phyloP scores from a whole-genome alignment of 1,140 invertebrate genomes.

The Saccostrea glomerata region DNA sequence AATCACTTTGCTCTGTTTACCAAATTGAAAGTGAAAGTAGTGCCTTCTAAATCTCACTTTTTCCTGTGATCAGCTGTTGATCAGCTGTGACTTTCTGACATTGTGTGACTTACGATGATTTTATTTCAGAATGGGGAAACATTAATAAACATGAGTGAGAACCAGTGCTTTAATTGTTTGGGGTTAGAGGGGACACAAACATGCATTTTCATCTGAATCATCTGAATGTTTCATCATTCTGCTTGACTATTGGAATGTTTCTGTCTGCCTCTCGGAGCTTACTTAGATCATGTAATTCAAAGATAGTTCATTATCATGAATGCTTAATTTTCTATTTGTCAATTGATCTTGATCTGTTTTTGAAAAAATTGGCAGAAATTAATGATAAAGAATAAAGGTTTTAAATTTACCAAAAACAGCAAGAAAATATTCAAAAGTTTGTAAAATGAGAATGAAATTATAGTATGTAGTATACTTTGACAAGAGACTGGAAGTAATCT shows the following conservation, averaged over 20 bases:
- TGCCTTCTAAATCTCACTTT: not conserved
- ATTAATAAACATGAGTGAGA: not conserved
- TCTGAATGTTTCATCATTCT: not conserved
- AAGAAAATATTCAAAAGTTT: too few species aligned
- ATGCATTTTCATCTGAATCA: slow-evolving; percentile 3
- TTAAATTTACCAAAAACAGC: too few species aligned
- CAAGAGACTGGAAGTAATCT: too few species aligned
- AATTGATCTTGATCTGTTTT: not conserved
- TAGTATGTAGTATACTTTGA: too few species aligned
- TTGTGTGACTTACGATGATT: not conserved
- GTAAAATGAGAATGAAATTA: too few species aligned
- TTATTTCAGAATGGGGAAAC: not conserved
- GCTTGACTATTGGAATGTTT: slow-evolving; percentile 4
- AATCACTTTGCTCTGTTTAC: not conserved
- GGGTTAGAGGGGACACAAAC: slow-evolving; percentile 5
- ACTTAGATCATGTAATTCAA: too few species aligned
- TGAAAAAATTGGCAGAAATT: not conserved
- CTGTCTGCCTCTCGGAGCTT: not conserved
- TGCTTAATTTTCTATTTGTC: not conserved
- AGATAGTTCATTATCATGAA: not conserved
- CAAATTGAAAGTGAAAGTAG: too few species aligned
- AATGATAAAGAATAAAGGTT: too few species aligned
- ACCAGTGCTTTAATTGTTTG: not conserved
- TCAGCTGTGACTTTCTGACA: not conserved
- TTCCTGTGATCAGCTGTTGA: not conserved